Evolutionary conservation across 2,888 invertebrate species (phyloP).

Genomic region (Tenthredo amoena): DNA sequence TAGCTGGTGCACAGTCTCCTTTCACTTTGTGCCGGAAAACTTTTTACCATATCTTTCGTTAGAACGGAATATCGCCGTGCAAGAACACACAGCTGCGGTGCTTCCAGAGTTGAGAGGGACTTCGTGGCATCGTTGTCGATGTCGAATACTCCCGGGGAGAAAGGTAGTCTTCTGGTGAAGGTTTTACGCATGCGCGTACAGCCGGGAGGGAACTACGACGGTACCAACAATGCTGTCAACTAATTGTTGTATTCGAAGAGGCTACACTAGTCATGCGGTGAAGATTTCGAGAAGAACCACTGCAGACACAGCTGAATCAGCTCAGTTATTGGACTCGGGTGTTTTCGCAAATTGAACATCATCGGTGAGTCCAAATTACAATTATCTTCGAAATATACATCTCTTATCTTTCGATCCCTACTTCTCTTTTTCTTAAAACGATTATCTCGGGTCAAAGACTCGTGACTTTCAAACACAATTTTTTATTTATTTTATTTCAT

Average conservation of each 20-base stretch:
- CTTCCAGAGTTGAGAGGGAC: conserved; percentile 41
- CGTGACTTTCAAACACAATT: conserved; percentile 8
- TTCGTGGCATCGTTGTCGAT: conserved; percentile 27
- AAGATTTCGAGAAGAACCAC: conserved; percentile 47
- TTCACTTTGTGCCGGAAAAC: conserved; percentile 44
- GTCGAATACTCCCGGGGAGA: conserved; percentile 41
- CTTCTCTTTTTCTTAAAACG: background rate
- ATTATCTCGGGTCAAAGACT: background rate
- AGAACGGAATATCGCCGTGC: conserved; percentile 37
- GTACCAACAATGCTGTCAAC: conserved; percentile 51
- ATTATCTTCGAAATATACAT: background rate
- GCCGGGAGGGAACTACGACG: conserved; percentile 34
- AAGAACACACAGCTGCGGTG: background rate
- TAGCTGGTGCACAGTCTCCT: conserved; percentile 24
- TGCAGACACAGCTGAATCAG: conserved; percentile 30
- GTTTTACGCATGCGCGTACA: conserved; percentile 47
- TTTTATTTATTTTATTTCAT: background rate
- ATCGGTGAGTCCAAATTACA: conserved; percentile 42
- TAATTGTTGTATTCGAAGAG: conserved; percentile 51
- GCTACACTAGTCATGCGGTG: conserved; percentile 48
- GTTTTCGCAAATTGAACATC: conserved; percentile 31
- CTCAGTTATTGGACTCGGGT: background rate
- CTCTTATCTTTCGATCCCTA: background rate
- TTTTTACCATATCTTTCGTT: conserved; percentile 42
- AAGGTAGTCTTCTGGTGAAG: conserved; percentile 31